Evolutionary conservation across 2,888 invertebrate genomes (phyloP).

Genomic region (Noctua pronuba): DNA sequence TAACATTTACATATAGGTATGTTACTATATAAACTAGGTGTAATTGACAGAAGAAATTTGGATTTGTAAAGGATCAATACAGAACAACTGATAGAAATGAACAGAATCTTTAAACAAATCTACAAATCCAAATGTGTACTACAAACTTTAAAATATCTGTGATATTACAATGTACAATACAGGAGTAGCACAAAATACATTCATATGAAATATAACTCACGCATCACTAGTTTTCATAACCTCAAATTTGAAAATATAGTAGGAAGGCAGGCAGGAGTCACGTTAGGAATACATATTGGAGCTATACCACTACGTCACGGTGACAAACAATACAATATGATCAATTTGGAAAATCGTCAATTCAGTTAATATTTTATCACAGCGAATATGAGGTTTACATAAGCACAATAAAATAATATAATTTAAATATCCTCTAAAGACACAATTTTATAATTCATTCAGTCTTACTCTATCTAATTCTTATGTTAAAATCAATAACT

Average conservation of each 20-base stretch:
- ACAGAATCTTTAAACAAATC: slow-evolving; percentile 16
- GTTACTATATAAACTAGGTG: slow-evolving; percentile 76
- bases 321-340: slow-evolving; percentile 39
- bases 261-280: slow-evolving; percentile 59
- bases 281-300: slow-evolving; percentile 57
- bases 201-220: slow-evolving; percentile 47
- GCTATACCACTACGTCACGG: slow-evolving; percentile 34
- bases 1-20: slow-evolving; percentile 82
- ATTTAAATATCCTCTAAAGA: slow-evolving; percentile 74
- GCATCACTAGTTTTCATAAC: slow-evolving; percentile 40
- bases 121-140: slow-evolving; percentile 62
- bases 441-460: slow-evolving; percentile 80
- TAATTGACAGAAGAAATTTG: slow-evolving; percentile 88
- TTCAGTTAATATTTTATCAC: slow-evolving; percentile 79
- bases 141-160: slow-evolving; percentile 37
- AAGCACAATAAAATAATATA: slow-evolving; percentile 76
- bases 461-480: slow-evolving; percentile 86
- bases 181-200: slow-evolving; percentile 49
- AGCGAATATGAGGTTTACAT: slow-evolving; percentile 82
- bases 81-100: slow-evolving; percentile 20
- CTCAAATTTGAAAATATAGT: slow-evolving; percentile 48
- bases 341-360: slow-evolving; percentile 66
- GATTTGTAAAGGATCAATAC: slow-evolving; percentile 51
- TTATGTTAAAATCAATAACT: slow-evolving; percentile 78
- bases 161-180: slow-evolving; percentile 42